Evolutionary conservation across 2,797 vertebrate genomes (phyloP), one percentile per base, ranked within the genome.

Genomic region (Galagoides demidoff): DNA sequence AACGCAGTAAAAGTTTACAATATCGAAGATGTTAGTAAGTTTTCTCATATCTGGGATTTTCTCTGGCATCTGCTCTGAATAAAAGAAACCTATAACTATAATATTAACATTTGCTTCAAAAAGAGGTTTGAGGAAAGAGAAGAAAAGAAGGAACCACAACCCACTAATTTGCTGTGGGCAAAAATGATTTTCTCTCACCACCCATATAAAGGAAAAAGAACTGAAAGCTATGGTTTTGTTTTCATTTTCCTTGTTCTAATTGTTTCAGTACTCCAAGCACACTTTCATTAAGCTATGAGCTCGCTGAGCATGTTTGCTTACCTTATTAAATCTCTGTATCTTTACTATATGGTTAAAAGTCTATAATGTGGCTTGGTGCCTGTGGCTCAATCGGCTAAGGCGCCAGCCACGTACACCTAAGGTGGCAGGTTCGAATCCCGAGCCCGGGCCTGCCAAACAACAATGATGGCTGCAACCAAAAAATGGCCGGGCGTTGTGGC

Each of bases 221-320:
- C 49, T 45, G 2, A 85, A 83, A 90, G 22, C 19, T 52, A 68
- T 55, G 20, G 9, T 77, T 92, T 85, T 84, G 19, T 27, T 87
- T 93, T 84, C 85, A 90, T 88, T 95, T 88, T 78, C 29, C 61
- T 85, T 66, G 8, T n/a, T 76, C 3, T 89, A 94, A 88, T 79
- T 88, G 34, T 74, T 93, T 90, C 49, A 90, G 37, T 70, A 88
- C 43, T 79, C 64, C 34, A 88, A 57, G 9, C 93, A 73, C 10
- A 92, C 31, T 85, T 95, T 89, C 66, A 91, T 68, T 92, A 86
- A 45, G 5, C 49, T 78, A 2, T 82, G 29, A 85, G 37, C 14
- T 94, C 55, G 19, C 66, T 70, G 17, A 85, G 43, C 27, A 13
- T 34, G 29, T 86, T 17, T 0, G 31, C 29, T 95, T 74, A 37